Evolutionary conservation across 2,888 invertebrate genomes (phyloP), one percentile per base, ranked within the genome.

Genomic region (Psococerastis gibbosa): DNA sequence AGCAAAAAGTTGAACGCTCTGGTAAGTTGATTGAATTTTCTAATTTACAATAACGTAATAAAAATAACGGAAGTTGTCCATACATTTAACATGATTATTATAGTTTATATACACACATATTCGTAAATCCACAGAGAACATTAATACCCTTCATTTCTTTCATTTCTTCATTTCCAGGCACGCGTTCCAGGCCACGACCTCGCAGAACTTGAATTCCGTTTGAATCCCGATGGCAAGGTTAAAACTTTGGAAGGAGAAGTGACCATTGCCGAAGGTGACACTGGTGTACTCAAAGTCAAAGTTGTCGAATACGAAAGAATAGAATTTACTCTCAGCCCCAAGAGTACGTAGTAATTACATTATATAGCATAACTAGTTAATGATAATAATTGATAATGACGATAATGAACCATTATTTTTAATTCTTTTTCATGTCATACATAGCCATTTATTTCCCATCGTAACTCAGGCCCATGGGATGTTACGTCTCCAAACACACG

Each of bases 181-280:
- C 46, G 45, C 32, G 32, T 45, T 35, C 49, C 51, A 11, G 47
- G 47, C 18, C 35, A 43, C 32, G 23, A 27, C 3, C 9, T 47
- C 15, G 23, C 34, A 9, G 34, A 32, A 3, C 4, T 47, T 23
- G 47, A 47, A 31, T 8, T 17, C 35, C 16, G 47, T 32, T 32
- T 15, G 15, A 35, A 32, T n/a, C 17, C 32, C 22, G 44, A 43
- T 16, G 45, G 45, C 43, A 44, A 43, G n/a, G 9, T 5, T 13
- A 17, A 38, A 20, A 18, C 38, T 20, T 9, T 38, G 17, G 38
- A 38, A 15, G 20, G 6, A 6, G 38, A 38, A 38, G n/a, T 16
- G 17, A 18, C 6, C 6, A 22, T 38, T 6, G 38, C 38, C 20
- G 38, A 38, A 18, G 20, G 22, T 6, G 22, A 18, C n/a, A 17